Base-by-base conservation (phyloP, 2,888 invertebrate genomes). In the Acronicta psi region DNA sequence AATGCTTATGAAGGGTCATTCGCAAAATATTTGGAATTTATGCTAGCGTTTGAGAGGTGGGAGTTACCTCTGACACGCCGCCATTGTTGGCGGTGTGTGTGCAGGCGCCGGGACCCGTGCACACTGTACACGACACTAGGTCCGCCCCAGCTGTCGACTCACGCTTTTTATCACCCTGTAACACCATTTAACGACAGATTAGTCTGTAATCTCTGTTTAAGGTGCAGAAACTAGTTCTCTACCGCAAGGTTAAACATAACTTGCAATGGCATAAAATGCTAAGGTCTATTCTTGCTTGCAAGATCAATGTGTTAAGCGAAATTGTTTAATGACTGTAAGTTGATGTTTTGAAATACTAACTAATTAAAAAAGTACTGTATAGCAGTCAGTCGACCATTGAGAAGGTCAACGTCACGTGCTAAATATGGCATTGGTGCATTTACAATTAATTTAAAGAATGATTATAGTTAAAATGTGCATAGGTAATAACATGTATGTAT, bases 41-140 rank as follows among this genome's bases (percentile, higher is more conserved):
- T 69, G 73, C 62, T 71, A 68, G 71, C 65, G 49, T 50, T 51
- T 60, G 57, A 64, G 23, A 44, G 54, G 51, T 53, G 44, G 56
- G 49, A 58, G 61, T 94, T 95, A 97, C 97, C 97, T 98, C 97
- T 72, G 97, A 95, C 59, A 97, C 97, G 84, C 98, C 97, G 83
- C 98, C 97, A 86, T 98, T 98, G 87, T 97, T 98, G 58, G 97
- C 96, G 57, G 97, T 96, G 90, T 98, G 98, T 57, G 97, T 97
- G 87, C 98, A 98, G 29, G 97, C 96, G 83, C 97, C 97, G 45
- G 97, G 96, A 1, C 94, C 94, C 2, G 95, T 94, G 88, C 98
- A 98, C 75, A 96, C 96, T 63, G 98, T 96, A 88, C 98, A 98
- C 68, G 97, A 96, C 62, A 98, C 97, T 80, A 98, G 96, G 90